Percentiles rank a stretch among this genome's conserved stretches.
Evolutionary conservation across 2,797 vertebrate species (phyloP).

Genomic region (Synanceia verrucosa): DNA sequence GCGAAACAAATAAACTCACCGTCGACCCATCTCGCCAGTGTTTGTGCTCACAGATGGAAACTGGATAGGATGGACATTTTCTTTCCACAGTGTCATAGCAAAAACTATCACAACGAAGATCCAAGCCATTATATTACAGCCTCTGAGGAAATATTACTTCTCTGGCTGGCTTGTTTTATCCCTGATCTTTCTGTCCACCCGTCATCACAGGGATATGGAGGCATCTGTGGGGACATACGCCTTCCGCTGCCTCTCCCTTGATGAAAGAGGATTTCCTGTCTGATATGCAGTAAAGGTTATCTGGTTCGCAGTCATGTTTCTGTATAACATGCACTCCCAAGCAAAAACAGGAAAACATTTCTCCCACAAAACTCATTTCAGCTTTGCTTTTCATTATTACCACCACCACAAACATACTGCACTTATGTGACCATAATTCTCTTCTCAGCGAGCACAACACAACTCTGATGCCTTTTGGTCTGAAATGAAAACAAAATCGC

Average conservation of each 20-base stretch:
- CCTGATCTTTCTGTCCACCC: conserved; percentile 76
- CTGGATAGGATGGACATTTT: conserved; percentile 75
- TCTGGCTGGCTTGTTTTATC: conserved; percentile 75
- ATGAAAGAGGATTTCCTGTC: conserved; percentile 78
- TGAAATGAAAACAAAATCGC: conserved; percentile 71
- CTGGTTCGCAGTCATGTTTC: conserved; percentile 68
- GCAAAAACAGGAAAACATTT: conserved; percentile 69
- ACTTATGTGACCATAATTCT: conserved; percentile 73
- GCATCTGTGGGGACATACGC: conserved; percentile 60
- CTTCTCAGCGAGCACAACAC: conserved; percentile 56
- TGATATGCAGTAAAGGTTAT: conserved; percentile 80
- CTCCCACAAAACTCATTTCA: conserved; percentile 70
- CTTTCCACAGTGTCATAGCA: conserved; percentile 70
- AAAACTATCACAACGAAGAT: conserved; percentile 79
- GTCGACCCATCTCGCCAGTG: conserved; percentile 68
- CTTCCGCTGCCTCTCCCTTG: conserved; percentile 58
- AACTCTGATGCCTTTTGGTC: conserved; percentile 52
- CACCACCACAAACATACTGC: conserved; percentile 48
- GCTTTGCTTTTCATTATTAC: conserved; percentile 72
- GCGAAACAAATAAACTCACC: conserved; percentile 82
- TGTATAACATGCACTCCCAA: conserved; percentile 71
- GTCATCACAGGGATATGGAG: conserved; percentile 69
- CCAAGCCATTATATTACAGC: conserved; percentile 77
- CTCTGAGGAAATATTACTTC: conserved; percentile 80
- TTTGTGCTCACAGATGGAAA: conserved; percentile 80